phyloP scores from a whole-genome alignment of 2,797 vertebrate species.

The Coregonus sp. region DNA sequence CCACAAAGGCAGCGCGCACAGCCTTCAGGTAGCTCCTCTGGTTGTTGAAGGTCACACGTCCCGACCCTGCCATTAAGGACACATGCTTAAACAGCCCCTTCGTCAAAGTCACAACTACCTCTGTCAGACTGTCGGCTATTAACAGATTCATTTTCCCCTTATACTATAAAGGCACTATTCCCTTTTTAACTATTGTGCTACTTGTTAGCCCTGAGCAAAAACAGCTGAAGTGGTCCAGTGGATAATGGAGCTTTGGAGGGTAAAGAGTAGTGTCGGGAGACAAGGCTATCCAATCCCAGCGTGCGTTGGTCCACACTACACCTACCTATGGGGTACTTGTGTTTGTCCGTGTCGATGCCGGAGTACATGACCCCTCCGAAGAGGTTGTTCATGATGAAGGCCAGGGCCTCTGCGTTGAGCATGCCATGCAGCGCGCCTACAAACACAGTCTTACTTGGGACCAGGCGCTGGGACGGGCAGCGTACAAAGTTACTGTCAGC shows the following conservation, averaged over 20 bases:
- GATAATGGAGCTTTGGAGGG: neutral
- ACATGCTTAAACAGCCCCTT: neutral
- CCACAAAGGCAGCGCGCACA: conserved; percentile 94
- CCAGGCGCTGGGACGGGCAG: conserved; percentile 91
- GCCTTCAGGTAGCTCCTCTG: conserved; percentile 97
- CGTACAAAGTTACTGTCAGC: conserved; percentile 97
- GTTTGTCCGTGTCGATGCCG: conserved; percentile 98
- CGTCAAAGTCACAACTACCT: neutral
- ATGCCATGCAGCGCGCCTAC: conserved; percentile 97
- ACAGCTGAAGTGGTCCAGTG: neutral
- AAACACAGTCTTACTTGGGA: conserved; percentile 96
- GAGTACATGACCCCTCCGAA: conserved; percentile 97
- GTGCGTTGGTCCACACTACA: neutral
- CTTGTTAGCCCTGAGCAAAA: neutral
- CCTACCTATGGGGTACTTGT: conserved; percentile 98
- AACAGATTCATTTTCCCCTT: neutral
- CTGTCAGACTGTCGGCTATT: neutral
- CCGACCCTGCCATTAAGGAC: conserved; percentile 82
- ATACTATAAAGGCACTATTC: neutral
- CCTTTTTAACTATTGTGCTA: neutral
- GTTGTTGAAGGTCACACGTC: conserved; percentile 98
- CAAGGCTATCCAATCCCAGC: neutral
- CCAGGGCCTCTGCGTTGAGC: conserved; percentile 94
- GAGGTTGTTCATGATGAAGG: conserved; percentile 93
- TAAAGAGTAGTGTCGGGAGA: neutral